These are phyloP conservation scores for Colistium nudipinnis DNA, from an alignment of 2,113 vertebrate species.

Conservation along the genomic window DNA sequence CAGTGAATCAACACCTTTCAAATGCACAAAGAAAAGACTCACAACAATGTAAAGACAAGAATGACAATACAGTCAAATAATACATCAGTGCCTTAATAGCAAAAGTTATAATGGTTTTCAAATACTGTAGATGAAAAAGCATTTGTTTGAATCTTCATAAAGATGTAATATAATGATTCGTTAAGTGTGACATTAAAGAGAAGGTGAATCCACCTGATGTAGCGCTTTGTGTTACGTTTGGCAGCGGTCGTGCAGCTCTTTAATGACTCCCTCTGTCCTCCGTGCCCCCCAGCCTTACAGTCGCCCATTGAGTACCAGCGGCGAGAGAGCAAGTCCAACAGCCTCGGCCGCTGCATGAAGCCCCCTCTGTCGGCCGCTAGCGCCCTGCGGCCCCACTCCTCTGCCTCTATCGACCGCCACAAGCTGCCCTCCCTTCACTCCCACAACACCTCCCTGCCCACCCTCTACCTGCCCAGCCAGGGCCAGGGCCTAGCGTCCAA, in stretches of 20 bases:
- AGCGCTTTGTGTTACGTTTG: not conserved
- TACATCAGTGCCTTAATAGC: too few species aligned
- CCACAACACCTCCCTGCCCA: slow-evolving; percentile 87
- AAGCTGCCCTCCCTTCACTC: slow-evolving; percentile 83
- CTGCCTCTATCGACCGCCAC: slow-evolving; percentile 85
- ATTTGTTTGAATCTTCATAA: too few species aligned
- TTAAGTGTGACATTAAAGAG: not conserved
- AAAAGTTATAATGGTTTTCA: not conserved
- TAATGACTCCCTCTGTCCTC: not conserved
- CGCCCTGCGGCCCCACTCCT: slow-evolving; percentile 84
- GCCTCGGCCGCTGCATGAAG: slow-evolving; percentile 86
- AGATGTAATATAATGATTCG: too few species aligned
- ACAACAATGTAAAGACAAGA: too few species aligned
- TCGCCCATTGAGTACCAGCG: slow-evolving; percentile 95
- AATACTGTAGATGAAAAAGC: not conserved
- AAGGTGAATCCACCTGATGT: not conserved
- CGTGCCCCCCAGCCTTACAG: slow-evolving; percentile 84
- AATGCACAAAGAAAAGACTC: too few species aligned
- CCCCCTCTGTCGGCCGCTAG: slow-evolving; percentile 73
- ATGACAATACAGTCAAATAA: too few species aligned
- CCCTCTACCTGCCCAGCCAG: slow-evolving; percentile 85
- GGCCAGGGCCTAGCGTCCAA: slow-evolving; percentile 66
- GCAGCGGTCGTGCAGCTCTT: not conserved
- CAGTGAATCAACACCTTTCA: not conserved
- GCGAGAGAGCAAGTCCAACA: slow-evolving; percentile 91